Evolutionary conservation across 1,140 invertebrate genomes (phyloP), one percentile per base, ranked within the genome.

Genomic region (Drosophila athabasca): DNA sequence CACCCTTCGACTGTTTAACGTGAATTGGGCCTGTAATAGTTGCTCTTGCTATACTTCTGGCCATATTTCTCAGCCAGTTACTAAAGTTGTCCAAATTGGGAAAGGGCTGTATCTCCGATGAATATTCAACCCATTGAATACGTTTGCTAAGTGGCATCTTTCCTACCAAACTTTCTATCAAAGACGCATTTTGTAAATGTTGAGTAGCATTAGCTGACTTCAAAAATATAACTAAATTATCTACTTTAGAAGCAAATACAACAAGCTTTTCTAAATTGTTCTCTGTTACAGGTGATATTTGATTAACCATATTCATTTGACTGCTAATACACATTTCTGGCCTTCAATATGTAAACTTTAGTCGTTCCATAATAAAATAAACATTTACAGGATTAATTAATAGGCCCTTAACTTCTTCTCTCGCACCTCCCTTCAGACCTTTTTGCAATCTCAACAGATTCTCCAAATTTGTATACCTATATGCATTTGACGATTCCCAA

Each of bases 51-150:
- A 45, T 45, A 17, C n/a, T 45, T 7, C 29, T 31, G 6, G 29
- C 29, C 7, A 17, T 17, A 9, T 45, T 17, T 6, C 15, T 45
- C n/a, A 45, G 44, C 53, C 53, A 55, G 13, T 5, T 55, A 11
- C 53, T 55, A 35, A 55, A 55, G 53, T 55, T 29, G 13, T 39
- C n/a, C n/a, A 55, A 15, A 43, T 35, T 55, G 29, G 53, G 53
- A 41, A n/a, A 55, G 15, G 22, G 13, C n/a, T 19, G 53, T 31
- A 55, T 5, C 5, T 13, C 5, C 3, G 53, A 22, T 43, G 53
- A 15, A 11, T 55, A 55, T 43, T 43, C 53, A 15, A 43, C 24
- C 53, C 53, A 55, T 43, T 55, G 53, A 43, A 55, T 55, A 22
- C 53, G 29, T 55, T 55, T 35, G 11, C 13, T 39, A 24, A 55